Evolutionary conservation across 2,113 vertebrate species (phyloP), one percentile per base, ranked within the genome.

Genomic region (Cryptotis parvus): DNA sequence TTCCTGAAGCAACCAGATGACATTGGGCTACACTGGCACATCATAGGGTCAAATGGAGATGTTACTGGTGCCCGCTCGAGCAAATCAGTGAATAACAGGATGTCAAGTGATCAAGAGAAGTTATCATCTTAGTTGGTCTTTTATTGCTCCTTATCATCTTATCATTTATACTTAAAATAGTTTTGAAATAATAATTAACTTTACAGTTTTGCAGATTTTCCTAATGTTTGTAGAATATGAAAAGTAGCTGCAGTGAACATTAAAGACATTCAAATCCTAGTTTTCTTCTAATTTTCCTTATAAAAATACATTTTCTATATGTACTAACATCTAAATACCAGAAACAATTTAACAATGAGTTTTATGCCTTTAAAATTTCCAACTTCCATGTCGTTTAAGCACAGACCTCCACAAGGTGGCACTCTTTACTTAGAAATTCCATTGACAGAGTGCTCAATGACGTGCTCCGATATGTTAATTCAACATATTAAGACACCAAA

Each of bases 321-420:
- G 77, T 0, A 41, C 3, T 31, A 80, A 66, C 35, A 72, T 69
- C 10, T n/a, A 77, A 69, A 61, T 55, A 83, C 26, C 83, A 29
- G 12, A 74, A 69, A 16, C 55, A 76, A 52, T 92, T 84, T 41
- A 4, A 90, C 68, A 93, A 41, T 26, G 37, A 83, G 43, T 70
- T 43, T 72, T 52, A 70, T 65, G 41, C 9, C 0, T 41, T 70
- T 85, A 20, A 18, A 27, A 69, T 35, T 68, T 22, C 35, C 79
- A 1, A 31, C 68, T 92, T 91, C 16, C 37, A 85, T 77, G 80
- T 72, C 45, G 65, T 58, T 27, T n/a, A 91, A 87, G 39, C 70
- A 61, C 0, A 0, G 61, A 24, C 0, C 6, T 69, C 98, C 98
- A 98, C 98, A 89, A 97, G 97, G 89, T 97, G 98, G 98, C 80